Evolutionary conservation across 2,797 vertebrate genomes (phyloP).

Genomic region (Agapornis canus): DNA sequence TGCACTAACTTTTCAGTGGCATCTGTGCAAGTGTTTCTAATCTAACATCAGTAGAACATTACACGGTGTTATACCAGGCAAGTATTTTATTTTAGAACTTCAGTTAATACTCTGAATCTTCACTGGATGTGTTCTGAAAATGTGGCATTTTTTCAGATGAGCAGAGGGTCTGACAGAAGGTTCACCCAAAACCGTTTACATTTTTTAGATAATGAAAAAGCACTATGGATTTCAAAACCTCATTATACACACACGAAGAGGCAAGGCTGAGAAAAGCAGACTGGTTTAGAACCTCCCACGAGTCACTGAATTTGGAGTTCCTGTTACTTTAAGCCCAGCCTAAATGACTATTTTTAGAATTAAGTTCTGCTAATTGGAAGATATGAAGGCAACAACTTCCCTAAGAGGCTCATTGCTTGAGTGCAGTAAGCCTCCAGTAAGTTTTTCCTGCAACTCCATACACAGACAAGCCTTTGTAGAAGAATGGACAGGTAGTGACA

Average conservation of each 20-base stretch:
- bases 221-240: not conserved
- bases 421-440: not conserved
- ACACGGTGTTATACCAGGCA: not conserved
- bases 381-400: not conserved
- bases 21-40: not conserved
- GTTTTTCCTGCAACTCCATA: not conserved
- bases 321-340: slow-evolving; percentile 33
- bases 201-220: not conserved
- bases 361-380: slow-evolving; percentile 25
- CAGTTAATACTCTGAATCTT: not conserved
- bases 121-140: not conserved
- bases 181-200: not conserved
- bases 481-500: not conserved
- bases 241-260: not conserved
- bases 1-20: not conserved
- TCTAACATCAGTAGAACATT: not conserved
- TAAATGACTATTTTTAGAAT: slow-evolving; percentile 32
- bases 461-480: not conserved
- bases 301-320: slow-evolving; percentile 51
- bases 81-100: not conserved
- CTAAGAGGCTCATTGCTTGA: not conserved
- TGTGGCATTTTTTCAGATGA: not conserved
- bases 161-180: not conserved
- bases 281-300: slow-evolving; percentile 43
- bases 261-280: slow-evolving; percentile 40